phyloP scores from a whole-genome alignment of 1,140 invertebrate species.

The Vollenhovia emeryi region DNA sequence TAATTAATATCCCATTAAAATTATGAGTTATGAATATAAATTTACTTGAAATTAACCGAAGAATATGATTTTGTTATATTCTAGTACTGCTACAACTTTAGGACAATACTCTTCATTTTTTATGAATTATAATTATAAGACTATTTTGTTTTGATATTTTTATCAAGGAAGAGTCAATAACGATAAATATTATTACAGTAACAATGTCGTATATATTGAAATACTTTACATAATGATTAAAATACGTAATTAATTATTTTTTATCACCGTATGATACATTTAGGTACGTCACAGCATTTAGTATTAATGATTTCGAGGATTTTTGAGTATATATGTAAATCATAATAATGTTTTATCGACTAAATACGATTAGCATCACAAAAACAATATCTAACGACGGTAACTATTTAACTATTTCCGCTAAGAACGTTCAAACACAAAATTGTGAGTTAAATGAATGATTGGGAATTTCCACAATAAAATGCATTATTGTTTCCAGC shows the following conservation, averaged over 20 bases:
- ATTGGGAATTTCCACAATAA: background rate
- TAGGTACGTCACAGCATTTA: slow-evolving; percentile 4
- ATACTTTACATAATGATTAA: background rate
- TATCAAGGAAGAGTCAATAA: background rate
- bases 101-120: background rate
- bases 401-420: background rate
- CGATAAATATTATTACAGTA: background rate
- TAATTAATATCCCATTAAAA: background rate
- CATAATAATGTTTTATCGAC: background rate
- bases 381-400: background rate
- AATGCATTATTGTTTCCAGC: background rate
- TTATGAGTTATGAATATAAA: background rate
- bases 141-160: background rate
- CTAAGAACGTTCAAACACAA: background rate
- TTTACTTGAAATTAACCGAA: background rate
- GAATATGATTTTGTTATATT: background rate
- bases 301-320: background rate
- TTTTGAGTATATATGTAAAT: slow-evolving; percentile 1
- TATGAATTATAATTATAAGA: background rate
- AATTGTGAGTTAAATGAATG: background rate
- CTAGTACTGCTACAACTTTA: background rate
- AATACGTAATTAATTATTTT: background rate
- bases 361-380: background rate
- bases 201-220: background rate
- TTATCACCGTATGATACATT: background rate